Conservation (phyloP, 1,140 invertebrate genomes). For the Drosophila ogumai region DNA sequence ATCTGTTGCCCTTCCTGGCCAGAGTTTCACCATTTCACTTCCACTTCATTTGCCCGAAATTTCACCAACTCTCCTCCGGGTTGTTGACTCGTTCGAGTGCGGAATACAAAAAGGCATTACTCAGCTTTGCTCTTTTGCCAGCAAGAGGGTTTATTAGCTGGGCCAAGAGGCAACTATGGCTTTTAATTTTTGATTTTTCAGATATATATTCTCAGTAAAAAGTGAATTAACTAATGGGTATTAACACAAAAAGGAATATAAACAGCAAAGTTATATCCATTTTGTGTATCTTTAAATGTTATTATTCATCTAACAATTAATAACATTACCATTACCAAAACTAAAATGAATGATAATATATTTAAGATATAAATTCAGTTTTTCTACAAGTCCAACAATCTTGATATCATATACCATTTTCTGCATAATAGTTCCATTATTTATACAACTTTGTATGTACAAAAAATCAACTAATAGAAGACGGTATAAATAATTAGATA, state of each 20-base stretch:
- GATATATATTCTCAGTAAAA: background rate
- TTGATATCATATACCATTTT: background rate
- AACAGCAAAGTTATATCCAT: too few relatives aligned
- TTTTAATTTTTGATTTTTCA: background rate
- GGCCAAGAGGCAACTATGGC: background rate
- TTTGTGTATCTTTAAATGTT: too few relatives aligned
- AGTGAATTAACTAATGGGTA: too few relatives aligned
- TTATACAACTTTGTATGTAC: background rate
- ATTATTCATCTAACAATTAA: too few relatives aligned
- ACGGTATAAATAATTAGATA: background rate
- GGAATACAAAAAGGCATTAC: conserved; percentile 42
- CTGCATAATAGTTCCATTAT: background rate
- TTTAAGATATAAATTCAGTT: background rate
- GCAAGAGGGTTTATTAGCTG: conserved; percentile 4
- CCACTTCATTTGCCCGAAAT: conserved; percentile 57
- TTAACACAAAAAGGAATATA: too few relatives aligned
- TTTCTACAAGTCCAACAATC: background rate
- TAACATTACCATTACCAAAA: too few relatives aligned
- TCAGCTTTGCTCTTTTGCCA: conserved; percentile 20
- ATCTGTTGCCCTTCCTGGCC: conserved; percentile 12
- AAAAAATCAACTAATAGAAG: background rate
- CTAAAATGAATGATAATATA: background rate
- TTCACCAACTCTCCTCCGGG: conserved; percentile 51
- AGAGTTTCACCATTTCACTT: conserved; percentile 59
- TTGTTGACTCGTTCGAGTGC: conserved; percentile 39